These are phyloP conservation scores for Volucella inanis DNA, from an alignment of 2,888 invertebrate species.

Conservation along the genomic window DNA sequence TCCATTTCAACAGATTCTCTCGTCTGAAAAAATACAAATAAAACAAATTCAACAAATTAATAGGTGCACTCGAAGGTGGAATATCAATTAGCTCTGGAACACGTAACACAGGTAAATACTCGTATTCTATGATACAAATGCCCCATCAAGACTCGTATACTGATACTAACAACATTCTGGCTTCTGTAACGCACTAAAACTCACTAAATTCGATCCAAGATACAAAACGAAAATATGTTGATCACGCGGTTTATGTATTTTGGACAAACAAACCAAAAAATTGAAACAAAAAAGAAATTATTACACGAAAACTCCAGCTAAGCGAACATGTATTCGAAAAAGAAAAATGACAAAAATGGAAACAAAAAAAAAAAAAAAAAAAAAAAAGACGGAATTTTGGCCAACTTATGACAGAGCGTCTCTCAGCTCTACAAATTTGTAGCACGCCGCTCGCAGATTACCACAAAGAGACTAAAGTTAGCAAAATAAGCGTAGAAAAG, in stretches of 20 bases:
- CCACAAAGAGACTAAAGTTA: constrained; percentile 58
- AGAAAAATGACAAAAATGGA: neutral
- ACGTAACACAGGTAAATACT: constrained; percentile 24
- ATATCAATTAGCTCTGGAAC: neutral
- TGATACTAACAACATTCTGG: constrained; percentile 64
- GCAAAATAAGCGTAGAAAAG: constrained; percentile 44
- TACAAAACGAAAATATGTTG: neutral
- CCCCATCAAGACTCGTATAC: neutral
- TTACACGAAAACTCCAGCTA: constrained; percentile 7
- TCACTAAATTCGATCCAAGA: neutral
- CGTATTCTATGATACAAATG: too few species aligned
- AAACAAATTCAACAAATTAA: constrained; percentile 33
- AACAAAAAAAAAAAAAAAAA: neutral
- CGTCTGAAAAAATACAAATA: constrained; percentile 77
- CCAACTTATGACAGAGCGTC: neutral
- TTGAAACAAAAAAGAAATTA: too few species aligned
- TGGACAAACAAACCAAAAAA: neutral
- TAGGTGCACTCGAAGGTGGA: constrained; percentile 22
- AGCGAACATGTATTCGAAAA: neutral
- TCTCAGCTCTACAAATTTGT: constrained; percentile 1
- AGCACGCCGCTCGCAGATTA: constrained; percentile 20
- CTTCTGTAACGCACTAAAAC: neutral
- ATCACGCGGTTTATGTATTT: neutral
- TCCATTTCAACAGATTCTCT: constrained; percentile 80
- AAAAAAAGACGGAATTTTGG: neutral